Conservation (phyloP, 2,797 vertebrate genomes). For the Cheirogaleus major region DNA sequence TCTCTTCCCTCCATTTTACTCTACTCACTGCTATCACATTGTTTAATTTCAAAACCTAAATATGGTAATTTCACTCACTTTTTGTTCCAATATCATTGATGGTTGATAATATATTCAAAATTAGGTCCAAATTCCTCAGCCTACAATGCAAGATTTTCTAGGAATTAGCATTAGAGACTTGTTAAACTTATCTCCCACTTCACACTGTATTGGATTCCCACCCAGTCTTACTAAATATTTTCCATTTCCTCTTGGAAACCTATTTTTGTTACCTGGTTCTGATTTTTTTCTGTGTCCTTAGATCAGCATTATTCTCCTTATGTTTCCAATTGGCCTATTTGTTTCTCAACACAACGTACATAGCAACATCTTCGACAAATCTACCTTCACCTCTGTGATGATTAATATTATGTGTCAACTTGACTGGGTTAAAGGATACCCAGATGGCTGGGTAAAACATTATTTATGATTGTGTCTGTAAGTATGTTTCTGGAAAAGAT, state of each 20-base stretch:
- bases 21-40: not conserved
- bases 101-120: not conserved
- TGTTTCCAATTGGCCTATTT: not conserved
- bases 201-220: not conserved
- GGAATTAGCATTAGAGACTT: not conserved
- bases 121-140: not conserved
- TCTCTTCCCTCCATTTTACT: not conserved
- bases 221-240: not conserved
- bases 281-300: not conserved
- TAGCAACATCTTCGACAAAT: not conserved
- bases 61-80: not conserved
- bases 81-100: not conserved
- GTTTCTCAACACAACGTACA: not conserved
- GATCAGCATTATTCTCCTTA: not conserved
- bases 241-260: not conserved
- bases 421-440: not conserved
- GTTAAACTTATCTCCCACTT: not conserved
- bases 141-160: not conserved
- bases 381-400: not conserved
- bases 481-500: not conserved
- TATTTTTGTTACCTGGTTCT: not conserved
- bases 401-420: not conserved
- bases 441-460: not conserved
- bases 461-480: not conserved
- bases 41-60: not conserved